Conservation (phyloP, 2,797 vertebrate genomes). For the Hydrocynus forskahlii region DNA sequence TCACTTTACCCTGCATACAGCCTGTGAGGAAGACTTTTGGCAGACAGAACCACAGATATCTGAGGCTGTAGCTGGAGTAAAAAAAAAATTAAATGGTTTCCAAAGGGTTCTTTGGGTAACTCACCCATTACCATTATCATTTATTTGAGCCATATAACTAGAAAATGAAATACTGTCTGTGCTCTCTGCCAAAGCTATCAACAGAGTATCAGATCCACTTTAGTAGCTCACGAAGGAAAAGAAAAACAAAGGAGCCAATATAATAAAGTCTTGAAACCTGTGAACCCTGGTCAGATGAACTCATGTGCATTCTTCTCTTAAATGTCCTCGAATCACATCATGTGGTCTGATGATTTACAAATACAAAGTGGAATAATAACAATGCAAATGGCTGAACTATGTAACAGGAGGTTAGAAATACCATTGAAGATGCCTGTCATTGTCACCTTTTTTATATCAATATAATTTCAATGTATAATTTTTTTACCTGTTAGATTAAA, state of each 20-base stretch:
- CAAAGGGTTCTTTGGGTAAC: conserved; percentile 28
- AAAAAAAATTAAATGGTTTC: conserved; percentile 19
- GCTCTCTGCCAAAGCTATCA: conserved; percentile 10
- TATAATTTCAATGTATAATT: too few species aligned
- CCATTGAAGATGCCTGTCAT: too few species aligned
- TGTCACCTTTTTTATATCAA: too few species aligned
- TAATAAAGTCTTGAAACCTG: conserved; percentile 43
- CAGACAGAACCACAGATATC: not conserved
- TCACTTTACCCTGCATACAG: not conserved
- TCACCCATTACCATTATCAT: conserved; percentile 25
- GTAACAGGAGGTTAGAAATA: too few species aligned
- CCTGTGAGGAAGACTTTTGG: not conserved
- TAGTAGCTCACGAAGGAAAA: conserved; percentile 32
- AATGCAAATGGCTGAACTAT: not conserved
- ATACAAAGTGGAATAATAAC: not conserved
- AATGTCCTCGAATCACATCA: not conserved
- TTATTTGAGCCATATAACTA: conserved; percentile 23
- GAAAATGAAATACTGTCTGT: not conserved
- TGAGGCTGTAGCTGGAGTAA: conserved; percentile 15
- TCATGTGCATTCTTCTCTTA: not conserved
- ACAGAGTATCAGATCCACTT: conserved; percentile 28
- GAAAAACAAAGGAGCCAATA: conserved; percentile 33
- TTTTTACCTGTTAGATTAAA: too few species aligned
- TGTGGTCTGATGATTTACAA: conserved; percentile 14
- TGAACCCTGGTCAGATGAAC: conserved; percentile 24